Conservation (phyloP, 2,888 invertebrate genomes). For the Chelonus formosanus region DNA sequence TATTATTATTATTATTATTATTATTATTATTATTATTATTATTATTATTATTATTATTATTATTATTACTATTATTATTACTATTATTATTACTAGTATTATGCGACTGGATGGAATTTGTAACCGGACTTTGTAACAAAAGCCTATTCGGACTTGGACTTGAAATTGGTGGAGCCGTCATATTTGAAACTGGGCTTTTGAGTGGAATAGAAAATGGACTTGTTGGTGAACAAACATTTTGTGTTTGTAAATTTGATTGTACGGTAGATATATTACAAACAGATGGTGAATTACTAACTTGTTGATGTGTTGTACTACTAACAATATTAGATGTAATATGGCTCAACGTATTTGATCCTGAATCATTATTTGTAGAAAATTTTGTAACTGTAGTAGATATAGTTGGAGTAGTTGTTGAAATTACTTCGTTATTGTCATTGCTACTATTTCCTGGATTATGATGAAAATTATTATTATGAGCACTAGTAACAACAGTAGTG, state of each 20-base stretch:
- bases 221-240: slow-evolving; percentile 60
- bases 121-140: slow-evolving; percentile 60
- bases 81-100: slow-evolving; percentile 55
- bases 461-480: slow-evolving; percentile 5
- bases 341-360: slow-evolving; percentile 49
- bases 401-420: slow-evolving; percentile 58
- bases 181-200: slow-evolving; percentile 63
- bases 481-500: no score
- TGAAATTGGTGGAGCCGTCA: slow-evolving; percentile 60
- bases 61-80: slow-evolving; percentile 50
- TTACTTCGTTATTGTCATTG: slow-evolving; percentile 45
- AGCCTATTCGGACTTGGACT: slow-evolving; percentile 63
- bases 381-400: slow-evolving; percentile 54
- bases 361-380: slow-evolving; percentile 51
- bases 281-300: slow-evolving; percentile 41
- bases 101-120: slow-evolving; percentile 61
- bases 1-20: slow-evolving; percentile 55
- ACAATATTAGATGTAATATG: slow-evolving; percentile 46
- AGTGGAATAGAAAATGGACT: slow-evolving; percentile 63
- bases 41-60: slow-evolving; percentile 49
- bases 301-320: slow-evolving; percentile 53
- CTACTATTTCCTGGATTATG: slow-evolving; percentile 49
- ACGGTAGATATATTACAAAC: slow-evolving; percentile 50
- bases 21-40: slow-evolving; percentile 44
- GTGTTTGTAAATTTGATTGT: slow-evolving; percentile 58